These are phyloP conservation scores for Cantharis lateralis DNA, from an alignment of 2,888 invertebrate species.

Conservation along the genomic window DNA sequence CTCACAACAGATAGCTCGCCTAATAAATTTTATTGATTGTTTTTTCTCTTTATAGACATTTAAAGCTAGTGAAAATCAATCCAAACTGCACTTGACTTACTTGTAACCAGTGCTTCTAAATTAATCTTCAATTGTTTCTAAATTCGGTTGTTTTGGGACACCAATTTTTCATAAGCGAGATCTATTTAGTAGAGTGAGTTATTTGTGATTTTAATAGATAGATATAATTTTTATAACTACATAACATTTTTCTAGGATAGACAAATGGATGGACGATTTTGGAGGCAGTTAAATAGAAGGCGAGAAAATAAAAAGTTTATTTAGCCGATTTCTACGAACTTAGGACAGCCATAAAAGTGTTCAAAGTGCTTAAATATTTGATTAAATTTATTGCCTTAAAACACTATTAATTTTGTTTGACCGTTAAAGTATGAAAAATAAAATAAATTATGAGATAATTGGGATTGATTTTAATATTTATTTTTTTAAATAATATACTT, in stretches of 20 bases:
- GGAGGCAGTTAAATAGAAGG: slow-evolving; percentile 79
- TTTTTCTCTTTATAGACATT: no score
- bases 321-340: slow-evolving; percentile 36
- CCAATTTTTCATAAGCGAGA: no score
- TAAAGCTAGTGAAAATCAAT: no score
- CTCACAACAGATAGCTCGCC: no score
- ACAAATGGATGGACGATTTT: slow-evolving; percentile 76
- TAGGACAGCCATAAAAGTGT: slow-evolving; percentile 45
- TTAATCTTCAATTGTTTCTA: no score
- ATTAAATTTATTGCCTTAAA: slow-evolving; percentile 34
- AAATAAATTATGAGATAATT: not conserved
- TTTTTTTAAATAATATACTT: no score
- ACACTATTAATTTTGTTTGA: slow-evolving; percentile 38
- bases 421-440: slow-evolving; percentile 8
- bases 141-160: no score
- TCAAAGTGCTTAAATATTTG: slow-evolving; percentile 33
- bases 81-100: no score
- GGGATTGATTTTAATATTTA: not conserved
- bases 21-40: no score
- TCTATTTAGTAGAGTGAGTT: no score
- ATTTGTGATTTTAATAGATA: no score
- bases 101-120: no score
- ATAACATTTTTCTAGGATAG: slow-evolving; percentile 65
- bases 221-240: not conserved
- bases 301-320: slow-evolving; percentile 52